Evolutionary conservation across 2,888 invertebrate species (phyloP).

Genomic region (Allacma fusca): DNA sequence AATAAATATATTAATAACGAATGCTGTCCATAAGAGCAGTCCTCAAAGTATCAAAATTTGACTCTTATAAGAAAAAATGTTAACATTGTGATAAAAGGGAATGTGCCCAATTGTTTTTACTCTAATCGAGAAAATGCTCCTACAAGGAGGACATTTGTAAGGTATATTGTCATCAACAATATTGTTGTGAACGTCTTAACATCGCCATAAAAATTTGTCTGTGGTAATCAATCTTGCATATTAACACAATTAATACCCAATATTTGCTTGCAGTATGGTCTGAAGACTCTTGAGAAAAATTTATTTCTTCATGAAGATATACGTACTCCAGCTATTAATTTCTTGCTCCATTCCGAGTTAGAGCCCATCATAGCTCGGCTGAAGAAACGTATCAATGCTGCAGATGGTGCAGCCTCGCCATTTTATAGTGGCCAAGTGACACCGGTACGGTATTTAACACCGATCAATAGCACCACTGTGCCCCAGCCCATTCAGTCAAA

Average conservation of each 20-base stretch:
- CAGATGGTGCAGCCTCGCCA: conserved; percentile 25
- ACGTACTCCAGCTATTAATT: conserved; percentile 43
- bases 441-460: conserved; percentile 29
- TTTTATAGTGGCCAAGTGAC: conserved; percentile 31
- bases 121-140: no score
- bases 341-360: conserved; percentile 35
- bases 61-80: no score
- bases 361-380: conserved; percentile 31
- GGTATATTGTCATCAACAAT: no score
- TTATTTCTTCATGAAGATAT: conserved; percentile 44
- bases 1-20: background rate
- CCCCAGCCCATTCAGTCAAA: conserved; percentile 10
- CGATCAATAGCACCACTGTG: background rate
- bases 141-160: no score
- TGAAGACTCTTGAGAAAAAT: conserved; percentile 51
- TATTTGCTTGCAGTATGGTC: conserved; percentile 44
- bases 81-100: no score
- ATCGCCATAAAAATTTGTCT: no score
- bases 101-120: no score
- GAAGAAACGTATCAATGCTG: background rate
- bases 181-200: no score
- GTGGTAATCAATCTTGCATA: no score
- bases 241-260: no score
- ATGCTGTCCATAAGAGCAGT: background rate
- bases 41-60: no score